Evolutionary conservation across 2,888 invertebrate genomes (phyloP).

Genomic region (Acrobasis suavella): DNA sequence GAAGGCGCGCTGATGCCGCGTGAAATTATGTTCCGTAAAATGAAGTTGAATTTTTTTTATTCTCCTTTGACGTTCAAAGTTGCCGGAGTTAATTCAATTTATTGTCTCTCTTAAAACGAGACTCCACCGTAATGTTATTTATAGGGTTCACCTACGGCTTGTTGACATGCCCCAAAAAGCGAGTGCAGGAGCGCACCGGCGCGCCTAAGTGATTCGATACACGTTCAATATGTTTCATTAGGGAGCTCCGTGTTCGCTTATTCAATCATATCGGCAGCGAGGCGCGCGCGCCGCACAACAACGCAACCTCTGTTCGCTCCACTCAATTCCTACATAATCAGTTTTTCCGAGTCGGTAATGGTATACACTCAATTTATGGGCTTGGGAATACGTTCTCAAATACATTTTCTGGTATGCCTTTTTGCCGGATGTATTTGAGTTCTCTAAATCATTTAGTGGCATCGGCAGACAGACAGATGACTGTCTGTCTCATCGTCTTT

Average conservation of each 20-base stretch:
- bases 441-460: not conserved
- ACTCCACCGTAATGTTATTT: conserved; percentile 74
- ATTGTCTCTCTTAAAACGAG: conserved; percentile 78
- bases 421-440: conserved; percentile 30
- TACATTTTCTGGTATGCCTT: conserved; percentile 35
- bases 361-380: conserved; percentile 63
- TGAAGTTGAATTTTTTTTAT: conserved; percentile 65
- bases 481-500: not conserved
- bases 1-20: conserved; percentile 58
- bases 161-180: conserved; percentile 70
- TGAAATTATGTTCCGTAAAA: conserved; percentile 73
- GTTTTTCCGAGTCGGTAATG: conserved; percentile 68
- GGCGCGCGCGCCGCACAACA: conserved; percentile 55
- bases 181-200: conserved; percentile 73
- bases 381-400: conserved; percentile 42
- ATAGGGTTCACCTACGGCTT: conserved; percentile 74
- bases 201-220: conserved; percentile 80
- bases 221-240: conserved; percentile 82
- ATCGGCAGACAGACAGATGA: conserved; percentile 23
- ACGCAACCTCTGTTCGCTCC: conserved; percentile 55
- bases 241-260: conserved; percentile 72
- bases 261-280: conserved; percentile 75
- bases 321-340: conserved; percentile 71
- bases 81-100: conserved; percentile 76
- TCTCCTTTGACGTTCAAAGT: conserved; percentile 75